Evolutionary conservation across 2,888 invertebrate genomes (phyloP).

Genomic region (Coelopa pilipes): DNA sequence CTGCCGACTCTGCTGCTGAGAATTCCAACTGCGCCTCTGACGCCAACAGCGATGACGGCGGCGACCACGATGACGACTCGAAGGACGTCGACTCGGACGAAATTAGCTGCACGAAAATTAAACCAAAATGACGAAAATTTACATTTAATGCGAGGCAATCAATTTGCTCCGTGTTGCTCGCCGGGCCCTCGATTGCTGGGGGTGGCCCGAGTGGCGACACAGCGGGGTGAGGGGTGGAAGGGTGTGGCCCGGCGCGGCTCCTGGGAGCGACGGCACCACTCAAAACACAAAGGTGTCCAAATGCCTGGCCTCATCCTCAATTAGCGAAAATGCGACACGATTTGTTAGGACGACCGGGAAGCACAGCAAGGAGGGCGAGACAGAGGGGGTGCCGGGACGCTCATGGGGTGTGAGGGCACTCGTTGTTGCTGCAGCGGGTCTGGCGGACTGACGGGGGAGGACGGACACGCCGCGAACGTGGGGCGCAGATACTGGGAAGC

Average conservation of each 20-base stretch:
- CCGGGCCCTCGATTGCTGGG: conserved; percentile 11
- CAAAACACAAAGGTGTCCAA: conserved; percentile 8
- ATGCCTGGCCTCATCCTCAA: conserved; percentile 25
- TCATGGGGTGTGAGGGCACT: not conserved
- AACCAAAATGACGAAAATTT: conserved; percentile 44
- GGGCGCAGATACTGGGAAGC: no score
- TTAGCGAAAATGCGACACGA: conserved; percentile 29
- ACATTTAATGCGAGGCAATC: conserved; percentile 43
- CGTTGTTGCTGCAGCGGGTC: not conserved
- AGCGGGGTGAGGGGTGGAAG: not conserved
- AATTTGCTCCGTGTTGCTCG: conserved; percentile 30
- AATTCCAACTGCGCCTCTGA: not conserved
- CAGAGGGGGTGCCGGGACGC: no score
- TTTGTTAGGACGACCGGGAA: conserved; percentile 23
- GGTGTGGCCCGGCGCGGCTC: not conserved
- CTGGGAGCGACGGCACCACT: not conserved
- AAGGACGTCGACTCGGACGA: conserved; percentile 16
- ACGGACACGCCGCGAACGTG: no score
- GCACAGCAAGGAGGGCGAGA: not conserved
- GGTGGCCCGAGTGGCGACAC: not conserved
- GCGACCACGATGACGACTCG: no score
- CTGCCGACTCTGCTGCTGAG: not conserved
- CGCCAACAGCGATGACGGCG: not conserved
- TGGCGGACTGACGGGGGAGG: no score
- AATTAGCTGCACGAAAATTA: conserved; percentile 43